Evolutionary conservation across 2,888 invertebrate species (phyloP).

Genomic region (Cactoblastis cactorum): DNA sequence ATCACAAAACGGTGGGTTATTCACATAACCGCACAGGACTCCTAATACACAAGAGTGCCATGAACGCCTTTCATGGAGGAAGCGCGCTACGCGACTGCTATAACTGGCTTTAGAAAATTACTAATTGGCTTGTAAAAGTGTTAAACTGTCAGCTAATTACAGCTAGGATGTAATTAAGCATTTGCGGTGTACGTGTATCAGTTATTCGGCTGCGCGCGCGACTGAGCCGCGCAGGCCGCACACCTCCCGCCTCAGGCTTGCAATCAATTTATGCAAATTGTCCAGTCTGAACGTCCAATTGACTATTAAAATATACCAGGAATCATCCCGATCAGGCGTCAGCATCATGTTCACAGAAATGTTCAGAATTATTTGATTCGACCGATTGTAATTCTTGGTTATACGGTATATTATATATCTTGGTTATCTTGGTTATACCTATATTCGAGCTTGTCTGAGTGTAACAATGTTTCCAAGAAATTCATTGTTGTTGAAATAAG

Average conservation of each 20-base stretch:
- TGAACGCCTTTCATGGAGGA: constrained; percentile 33
- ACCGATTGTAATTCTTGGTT: not conserved
- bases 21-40: constrained; percentile 52
- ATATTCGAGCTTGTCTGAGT: not conserved
- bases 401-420: not conserved
- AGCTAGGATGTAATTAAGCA: constrained; percentile 69
- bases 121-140: constrained; percentile 51
- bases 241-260: constrained; percentile 47
- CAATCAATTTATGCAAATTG: constrained; percentile 78
- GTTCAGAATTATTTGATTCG: not conserved
- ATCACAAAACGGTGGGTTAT: constrained; percentile 58
- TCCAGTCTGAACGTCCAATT: constrained; percentile 61
- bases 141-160: constrained; percentile 60
- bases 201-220: constrained; percentile 71
- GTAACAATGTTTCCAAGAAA: not conserved
- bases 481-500: not conserved
- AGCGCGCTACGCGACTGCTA: constrained; percentile 35
- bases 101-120: constrained; percentile 42
- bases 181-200: constrained; percentile 68
- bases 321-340: constrained; percentile 25
- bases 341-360: constrained; percentile 2
- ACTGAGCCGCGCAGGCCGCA: constrained; percentile 52
- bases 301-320: constrained; percentile 41
- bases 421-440: too few relatives aligned
- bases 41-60: constrained; percentile 34